These are phyloP conservation scores for Apis mellifera DNA, from an alignment of 1,140 invertebrate species.

Conservation along the genomic window DNA sequence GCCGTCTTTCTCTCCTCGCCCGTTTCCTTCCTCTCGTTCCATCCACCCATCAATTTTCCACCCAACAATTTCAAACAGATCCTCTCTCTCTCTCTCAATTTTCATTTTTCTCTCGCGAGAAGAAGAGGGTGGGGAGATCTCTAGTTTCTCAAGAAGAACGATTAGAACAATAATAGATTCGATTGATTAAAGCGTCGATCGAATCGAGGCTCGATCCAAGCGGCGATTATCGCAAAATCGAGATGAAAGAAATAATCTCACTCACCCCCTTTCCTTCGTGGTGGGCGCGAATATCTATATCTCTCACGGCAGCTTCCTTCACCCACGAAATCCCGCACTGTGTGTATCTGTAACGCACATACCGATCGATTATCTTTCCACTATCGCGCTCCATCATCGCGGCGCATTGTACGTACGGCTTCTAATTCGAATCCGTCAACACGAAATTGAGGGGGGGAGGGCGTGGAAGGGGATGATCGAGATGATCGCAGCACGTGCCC, in stretches of 20 bases:
- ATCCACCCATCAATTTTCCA: constrained; percentile 35
- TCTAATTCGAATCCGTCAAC: background rate
- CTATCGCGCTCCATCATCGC: too few relatives aligned
- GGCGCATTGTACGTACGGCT: too few relatives aligned
- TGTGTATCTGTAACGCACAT: too few relatives aligned
- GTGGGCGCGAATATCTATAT: too few relatives aligned
- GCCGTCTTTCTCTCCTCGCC: background rate
- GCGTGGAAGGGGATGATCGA: background rate
- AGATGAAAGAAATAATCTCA: too few relatives aligned
- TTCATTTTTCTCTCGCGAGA: background rate
- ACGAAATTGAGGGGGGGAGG: background rate
- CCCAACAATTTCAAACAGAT: constrained; percentile 5
- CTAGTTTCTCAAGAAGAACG: background rate
- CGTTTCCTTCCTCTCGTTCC: constrained; percentile 16
- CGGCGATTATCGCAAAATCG: too few relatives aligned
- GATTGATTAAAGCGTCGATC: too few relatives aligned
- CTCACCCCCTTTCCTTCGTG: too few relatives aligned
- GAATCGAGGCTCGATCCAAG: too few relatives aligned
- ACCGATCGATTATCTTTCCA: background rate
- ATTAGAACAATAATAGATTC: too few relatives aligned
- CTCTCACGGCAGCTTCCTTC: too few relatives aligned
- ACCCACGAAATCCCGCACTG: too few relatives aligned
- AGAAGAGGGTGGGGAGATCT: background rate
- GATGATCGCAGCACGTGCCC: background rate
- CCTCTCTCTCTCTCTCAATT: background rate